Conservation (phyloP, 2,888 invertebrate species). For the Sycophila texana region DNA sequence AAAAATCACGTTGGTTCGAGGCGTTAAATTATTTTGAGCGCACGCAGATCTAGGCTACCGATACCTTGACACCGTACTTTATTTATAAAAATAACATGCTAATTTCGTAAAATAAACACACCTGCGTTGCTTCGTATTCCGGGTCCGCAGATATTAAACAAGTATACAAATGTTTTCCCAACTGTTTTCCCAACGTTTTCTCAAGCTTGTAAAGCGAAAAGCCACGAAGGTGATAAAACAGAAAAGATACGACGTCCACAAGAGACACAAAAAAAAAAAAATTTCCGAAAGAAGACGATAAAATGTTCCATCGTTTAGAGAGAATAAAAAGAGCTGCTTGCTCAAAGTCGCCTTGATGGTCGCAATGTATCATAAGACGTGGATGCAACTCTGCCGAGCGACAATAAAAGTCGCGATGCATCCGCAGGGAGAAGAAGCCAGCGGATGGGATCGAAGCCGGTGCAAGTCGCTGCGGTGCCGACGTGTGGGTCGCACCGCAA, state of each 20-base stretch:
- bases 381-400: slow-evolving; percentile 3
- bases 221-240: not conserved
- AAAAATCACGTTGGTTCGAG: not conserved
- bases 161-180: not conserved
- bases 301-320: not conserved
- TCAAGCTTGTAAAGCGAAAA: not conserved
- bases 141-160: no score
- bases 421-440: not conserved
- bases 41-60: no score
- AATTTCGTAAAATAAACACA: no score
- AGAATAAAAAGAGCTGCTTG: not conserved
- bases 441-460: not conserved
- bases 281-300: not conserved
- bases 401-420: slow-evolving; percentile 23
- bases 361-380: slow-evolving; percentile 26
- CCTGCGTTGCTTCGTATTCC: no score
- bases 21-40: no score
- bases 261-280: not conserved
- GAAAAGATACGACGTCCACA: not conserved
- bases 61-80: no score
- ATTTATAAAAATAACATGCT: no score
- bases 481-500: slow-evolving; percentile 26
- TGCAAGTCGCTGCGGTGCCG: not conserved
- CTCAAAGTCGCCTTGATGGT: slow-evolving; percentile 1
- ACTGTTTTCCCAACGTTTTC: not conserved